Evolutionary conservation across 2,113 vertebrate species (phyloP), one percentile per base, ranked within the genome.

Genomic region (Catharus minimus): DNA sequence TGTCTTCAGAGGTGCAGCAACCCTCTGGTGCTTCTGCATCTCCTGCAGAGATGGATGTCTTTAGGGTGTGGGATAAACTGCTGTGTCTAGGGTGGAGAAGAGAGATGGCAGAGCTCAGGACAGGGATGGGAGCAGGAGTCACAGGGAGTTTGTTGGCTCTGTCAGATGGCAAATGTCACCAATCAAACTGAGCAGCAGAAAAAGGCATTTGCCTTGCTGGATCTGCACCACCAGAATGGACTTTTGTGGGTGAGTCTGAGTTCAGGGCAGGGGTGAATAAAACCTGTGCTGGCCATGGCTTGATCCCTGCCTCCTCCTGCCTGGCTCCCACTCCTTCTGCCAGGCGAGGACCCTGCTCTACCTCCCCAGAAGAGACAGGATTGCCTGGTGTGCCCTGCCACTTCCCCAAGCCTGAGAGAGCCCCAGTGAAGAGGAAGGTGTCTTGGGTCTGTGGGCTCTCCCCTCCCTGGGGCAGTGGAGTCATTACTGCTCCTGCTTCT

Each of bases 41-140:
- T 64, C n/a, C 44, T 96, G 90, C 38, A 36, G 5, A 73, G 55
- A 78, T 44, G 67, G 67, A 97, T 93, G 52, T 97, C 96, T 8
- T 79, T 73, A n/a, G 96, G 60, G 77, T 97, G 90, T 49, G 96
- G 91, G 50, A 97, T 95, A 39, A 95, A 94, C 20, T 94, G 86
- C 55, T 97, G 94, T 65, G 97, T 93, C 98, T 97, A 80, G 58
- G 50, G 32, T 58, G 52, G 69, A 33, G 56, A 74, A 44, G 39
- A 61, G 24, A 77, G 22, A 60, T 26, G 32, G 66, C 19, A 56
- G 13, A 44, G 24, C 50, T 89, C 38, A 56, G 74, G 4, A 5
- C 9, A 79, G 43, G 52, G 52, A 3, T 53, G 41, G 65, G 10
- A 76, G 23, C 19, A 50, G 38, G 32, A 73, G 55, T 27, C 33